Conservation (phyloP, 2,797 vertebrate genomes). For the Cynopterus sphinx region DNA sequence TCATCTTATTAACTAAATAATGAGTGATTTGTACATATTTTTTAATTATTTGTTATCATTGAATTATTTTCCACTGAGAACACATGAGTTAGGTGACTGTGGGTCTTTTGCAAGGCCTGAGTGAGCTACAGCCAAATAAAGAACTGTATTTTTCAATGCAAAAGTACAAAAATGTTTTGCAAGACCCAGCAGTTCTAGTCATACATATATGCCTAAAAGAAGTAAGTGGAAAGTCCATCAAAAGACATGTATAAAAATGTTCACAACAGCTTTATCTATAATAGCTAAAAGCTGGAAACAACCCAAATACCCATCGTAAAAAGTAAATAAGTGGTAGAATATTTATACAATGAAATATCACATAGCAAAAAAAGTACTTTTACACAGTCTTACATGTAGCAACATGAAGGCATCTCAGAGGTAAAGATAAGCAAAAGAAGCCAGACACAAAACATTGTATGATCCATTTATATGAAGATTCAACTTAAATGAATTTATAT, state of each 20-base stretch:
- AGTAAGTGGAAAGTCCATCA: neutral
- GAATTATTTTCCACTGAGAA: constrained; percentile 9
- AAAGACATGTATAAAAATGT: neutral
- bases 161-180: constrained; percentile 29
- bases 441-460: neutral
- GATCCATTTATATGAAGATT: neutral
- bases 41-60: neutral
- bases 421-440: neutral
- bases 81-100: neutral
- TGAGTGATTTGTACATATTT: neutral
- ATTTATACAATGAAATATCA: neutral
- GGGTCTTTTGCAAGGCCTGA: neutral
- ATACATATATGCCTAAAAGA: neutral
- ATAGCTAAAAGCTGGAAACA: neutral
- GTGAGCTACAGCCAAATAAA: neutral
- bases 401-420: neutral
- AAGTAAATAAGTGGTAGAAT: neutral
- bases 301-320: neutral
- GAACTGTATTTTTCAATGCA: neutral
- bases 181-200: neutral
- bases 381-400: neutral
- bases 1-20: neutral
- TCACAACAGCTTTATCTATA: neutral
- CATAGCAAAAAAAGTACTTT: neutral
- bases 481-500: neutral